Evolutionary conservation across 2,797 vertebrate species (phyloP).

Genomic region (Notamacropus eugenii): DNA sequence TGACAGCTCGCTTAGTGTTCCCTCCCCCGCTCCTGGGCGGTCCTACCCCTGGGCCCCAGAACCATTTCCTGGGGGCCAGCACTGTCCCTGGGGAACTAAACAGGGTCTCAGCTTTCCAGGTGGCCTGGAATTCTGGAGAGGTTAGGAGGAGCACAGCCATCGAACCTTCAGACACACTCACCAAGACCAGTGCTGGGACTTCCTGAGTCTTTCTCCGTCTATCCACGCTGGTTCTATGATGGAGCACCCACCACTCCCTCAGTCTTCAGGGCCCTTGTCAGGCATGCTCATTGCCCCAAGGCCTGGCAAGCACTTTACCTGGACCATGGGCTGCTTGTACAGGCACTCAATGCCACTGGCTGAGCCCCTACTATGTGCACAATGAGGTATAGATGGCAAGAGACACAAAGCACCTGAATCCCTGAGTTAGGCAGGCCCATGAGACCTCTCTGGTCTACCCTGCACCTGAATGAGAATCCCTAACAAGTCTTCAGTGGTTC

Average conservation of each 20-base stretch:
- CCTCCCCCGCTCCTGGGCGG: background rate
- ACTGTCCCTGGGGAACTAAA: background rate
- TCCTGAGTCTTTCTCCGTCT: background rate
- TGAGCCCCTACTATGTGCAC: background rate
- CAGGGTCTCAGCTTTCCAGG: background rate
- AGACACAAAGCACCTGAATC: background rate
- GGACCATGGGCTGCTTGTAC: background rate
- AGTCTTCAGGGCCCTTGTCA: background rate
- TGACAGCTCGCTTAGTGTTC: background rate
- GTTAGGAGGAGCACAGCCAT: background rate
- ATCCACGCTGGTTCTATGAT: background rate
- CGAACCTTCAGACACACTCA: background rate
- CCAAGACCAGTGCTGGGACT: rapidly evolving
- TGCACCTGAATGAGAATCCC: background rate
- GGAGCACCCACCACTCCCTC: background rate
- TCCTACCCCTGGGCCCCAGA: background rate
- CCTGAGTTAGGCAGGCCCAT: background rate
- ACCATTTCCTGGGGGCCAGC: background rate
- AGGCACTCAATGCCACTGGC: background rate
- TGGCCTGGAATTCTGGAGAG: background rate
- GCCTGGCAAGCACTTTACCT: too few relatives aligned
- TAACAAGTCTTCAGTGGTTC: background rate
- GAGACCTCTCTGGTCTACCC: background rate
- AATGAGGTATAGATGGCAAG: background rate
- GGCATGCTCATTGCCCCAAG: background rate